phyloP scores from a whole-genome alignment of 2,888 invertebrate genomes.

The Eurytoma californica region DNA sequence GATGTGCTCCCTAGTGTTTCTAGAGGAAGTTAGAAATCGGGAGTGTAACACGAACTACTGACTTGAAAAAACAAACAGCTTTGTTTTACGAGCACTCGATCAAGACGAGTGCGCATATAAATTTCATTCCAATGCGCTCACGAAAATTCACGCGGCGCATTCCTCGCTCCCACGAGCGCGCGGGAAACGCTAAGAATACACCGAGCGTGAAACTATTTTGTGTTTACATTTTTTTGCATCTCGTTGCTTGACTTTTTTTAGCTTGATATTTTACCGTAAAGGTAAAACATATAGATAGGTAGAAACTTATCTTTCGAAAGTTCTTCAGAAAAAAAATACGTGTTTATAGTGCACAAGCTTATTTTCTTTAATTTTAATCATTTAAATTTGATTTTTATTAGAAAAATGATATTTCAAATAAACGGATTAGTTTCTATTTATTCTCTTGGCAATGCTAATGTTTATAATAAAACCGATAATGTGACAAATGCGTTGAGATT shows the following conservation, averaged over 20 bases:
- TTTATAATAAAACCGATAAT: no score
- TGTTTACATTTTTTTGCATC: neutral
- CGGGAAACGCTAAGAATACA: constrained; percentile 31
- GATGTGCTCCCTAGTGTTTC: neutral
- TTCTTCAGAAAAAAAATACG: no score
- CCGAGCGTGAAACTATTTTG: neutral
- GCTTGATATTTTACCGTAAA: neutral
- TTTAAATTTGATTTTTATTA: no score
- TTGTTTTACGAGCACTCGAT: constrained; percentile 25
- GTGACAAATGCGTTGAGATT: no score
- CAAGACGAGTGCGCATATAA: constrained; percentile 20
- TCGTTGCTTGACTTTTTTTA: no score
- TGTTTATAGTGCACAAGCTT: no score
- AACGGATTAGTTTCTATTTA: no score
- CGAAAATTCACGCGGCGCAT: constrained; percentile 31
- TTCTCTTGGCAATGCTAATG: no score
- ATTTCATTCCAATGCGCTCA: constrained; percentile 8
- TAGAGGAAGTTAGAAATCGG: neutral
- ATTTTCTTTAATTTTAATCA: no score
- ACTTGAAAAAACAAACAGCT: constrained; percentile 28
- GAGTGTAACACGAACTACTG: constrained; percentile 9
- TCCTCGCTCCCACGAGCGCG: constrained; percentile 25
- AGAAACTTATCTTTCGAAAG: neutral
- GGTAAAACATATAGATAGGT: neutral
- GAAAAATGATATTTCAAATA: no score